A percentile compares a stretch with the other conserved stretches of the same genome.
phyloP scores from a whole-genome alignment of 92 coral and sea anemone species.

The Virgularia gustaviana region DNA sequence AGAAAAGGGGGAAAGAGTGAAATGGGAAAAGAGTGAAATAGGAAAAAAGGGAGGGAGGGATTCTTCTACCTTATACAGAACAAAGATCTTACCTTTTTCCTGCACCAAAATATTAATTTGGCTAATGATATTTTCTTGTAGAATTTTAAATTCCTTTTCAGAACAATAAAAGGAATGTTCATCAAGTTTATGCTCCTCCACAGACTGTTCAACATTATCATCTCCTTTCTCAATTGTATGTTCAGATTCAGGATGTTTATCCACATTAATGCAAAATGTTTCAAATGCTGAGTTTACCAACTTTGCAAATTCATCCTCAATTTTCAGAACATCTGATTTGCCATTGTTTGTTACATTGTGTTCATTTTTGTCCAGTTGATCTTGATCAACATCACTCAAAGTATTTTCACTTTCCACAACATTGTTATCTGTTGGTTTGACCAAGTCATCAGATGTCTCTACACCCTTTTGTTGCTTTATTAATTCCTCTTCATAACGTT shows the following conservation, averaged over 20 bases:
- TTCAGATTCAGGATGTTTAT: not conserved
- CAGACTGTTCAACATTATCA: not conserved
- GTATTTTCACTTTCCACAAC: not conserved
- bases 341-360: not conserved
- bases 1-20: no score
- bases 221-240: not conserved
- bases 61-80: not conserved
- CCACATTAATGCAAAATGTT: conserved; percentile 4
- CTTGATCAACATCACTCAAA: not conserved
- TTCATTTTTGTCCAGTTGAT: not conserved
- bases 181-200: not conserved
- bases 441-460: not conserved
- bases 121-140: not conserved
- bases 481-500: not conserved
- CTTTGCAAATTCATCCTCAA: conserved; percentile 11
- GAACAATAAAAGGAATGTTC: not conserved
- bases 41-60: no score
- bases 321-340: not conserved
- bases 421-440: not conserved
- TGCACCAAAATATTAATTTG: not conserved
- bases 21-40: no score
- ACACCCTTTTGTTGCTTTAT: not conserved
- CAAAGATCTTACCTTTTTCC: not conserved
- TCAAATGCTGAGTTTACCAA: conserved; percentile 3
- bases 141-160: not conserved